phyloP scores from a whole-genome alignment of 1,140 invertebrate genomes.

The Diabrotica virgifera region DNA sequence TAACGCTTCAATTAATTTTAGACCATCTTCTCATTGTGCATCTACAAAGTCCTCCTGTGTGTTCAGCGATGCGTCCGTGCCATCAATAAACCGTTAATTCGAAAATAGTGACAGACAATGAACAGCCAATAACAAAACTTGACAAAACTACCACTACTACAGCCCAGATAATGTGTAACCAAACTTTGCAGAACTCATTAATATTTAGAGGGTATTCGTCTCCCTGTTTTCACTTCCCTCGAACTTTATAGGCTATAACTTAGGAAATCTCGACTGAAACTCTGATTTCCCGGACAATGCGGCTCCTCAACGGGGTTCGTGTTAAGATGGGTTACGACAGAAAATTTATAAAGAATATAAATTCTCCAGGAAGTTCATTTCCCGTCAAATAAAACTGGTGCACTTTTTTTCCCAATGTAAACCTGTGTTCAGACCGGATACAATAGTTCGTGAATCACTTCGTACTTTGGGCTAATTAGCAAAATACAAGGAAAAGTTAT shows the following conservation, averaged over 20 bases:
- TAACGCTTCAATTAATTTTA: too few species aligned
- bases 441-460: too few species aligned
- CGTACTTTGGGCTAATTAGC: too few species aligned
- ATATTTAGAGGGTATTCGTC: slow-evolving; percentile 31
- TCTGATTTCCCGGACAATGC: slow-evolving; percentile 31
- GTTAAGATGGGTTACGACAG: neutral
- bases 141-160: slow-evolving; percentile 9
- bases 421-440: too few species aligned
- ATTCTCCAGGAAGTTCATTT: too few species aligned
- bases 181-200: slow-evolving; percentile 24
- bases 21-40: too few species aligned
- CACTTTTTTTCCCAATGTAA: too few species aligned
- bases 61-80: too few species aligned
- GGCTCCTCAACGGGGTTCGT: slow-evolving; percentile 12
- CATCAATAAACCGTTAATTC: too few species aligned
- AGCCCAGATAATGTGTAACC: slow-evolving; percentile 12
- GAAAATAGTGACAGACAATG: neutral
- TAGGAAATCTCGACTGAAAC: slow-evolving; percentile 32
- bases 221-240: slow-evolving; percentile 30
- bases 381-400: too few species aligned
- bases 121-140: slow-evolving; percentile 9
- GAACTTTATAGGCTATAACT: slow-evolving; percentile 31
- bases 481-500: too few species aligned
- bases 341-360: neutral
- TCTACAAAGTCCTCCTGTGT: too few species aligned